Conservation (phyloP, 2,113 vertebrate genomes). For the Prinia subflava region DNA sequence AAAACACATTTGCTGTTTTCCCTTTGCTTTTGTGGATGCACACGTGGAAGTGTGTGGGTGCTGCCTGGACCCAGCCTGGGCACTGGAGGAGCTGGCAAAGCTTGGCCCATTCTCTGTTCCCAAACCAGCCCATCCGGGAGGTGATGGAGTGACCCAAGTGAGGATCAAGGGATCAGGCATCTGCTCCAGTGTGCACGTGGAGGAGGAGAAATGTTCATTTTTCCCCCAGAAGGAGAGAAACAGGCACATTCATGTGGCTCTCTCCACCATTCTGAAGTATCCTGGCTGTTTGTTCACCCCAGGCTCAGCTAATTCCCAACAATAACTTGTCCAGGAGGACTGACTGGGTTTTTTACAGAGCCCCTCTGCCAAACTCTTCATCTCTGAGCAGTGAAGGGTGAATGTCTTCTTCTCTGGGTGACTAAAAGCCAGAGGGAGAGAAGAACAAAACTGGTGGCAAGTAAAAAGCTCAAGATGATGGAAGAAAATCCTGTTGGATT, state of each 20-base stretch:
- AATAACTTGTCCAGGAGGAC: background rate
- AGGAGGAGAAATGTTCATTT: background rate
- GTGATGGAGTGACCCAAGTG: background rate
- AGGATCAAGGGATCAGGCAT: background rate
- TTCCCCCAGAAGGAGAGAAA: background rate
- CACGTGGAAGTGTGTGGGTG: accelerated
- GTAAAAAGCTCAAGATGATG: background rate
- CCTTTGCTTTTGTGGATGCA: background rate
- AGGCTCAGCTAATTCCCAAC: background rate
- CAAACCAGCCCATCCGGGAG: background rate
- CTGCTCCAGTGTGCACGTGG: background rate
- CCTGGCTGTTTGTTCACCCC: background rate
- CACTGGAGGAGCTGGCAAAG: background rate
- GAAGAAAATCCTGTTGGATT: background rate
- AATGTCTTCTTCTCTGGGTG: background rate
- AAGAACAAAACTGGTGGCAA: background rate
- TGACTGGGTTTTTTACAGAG: accelerated
- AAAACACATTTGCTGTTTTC: background rate
- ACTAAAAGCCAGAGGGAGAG: background rate
- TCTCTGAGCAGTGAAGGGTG: background rate
- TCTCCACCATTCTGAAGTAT: background rate
- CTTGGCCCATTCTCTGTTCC: background rate
- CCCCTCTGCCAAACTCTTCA: background rate
- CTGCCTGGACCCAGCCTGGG: background rate
- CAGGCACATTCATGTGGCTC: accelerated